A percentile compares a stretch with the other conserved stretches of the same genome.
phyloP scores from a whole-genome alignment of 2,888 invertebrate species.

The Drosophila recens region DNA sequence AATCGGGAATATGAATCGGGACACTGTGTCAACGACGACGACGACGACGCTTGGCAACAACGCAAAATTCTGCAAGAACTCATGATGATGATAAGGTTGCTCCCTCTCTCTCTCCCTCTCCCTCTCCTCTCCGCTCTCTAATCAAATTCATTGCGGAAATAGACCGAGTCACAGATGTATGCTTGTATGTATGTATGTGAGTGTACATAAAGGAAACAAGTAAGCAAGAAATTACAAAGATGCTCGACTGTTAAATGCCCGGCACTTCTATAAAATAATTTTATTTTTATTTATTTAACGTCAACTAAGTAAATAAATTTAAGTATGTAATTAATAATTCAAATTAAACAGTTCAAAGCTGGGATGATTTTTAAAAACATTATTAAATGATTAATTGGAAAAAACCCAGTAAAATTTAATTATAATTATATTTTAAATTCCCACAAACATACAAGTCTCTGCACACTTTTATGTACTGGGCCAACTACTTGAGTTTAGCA shows the following conservation, averaged over 20 bases:
- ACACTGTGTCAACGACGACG: slow-evolving; percentile 24
- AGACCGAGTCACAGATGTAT: slow-evolving; percentile 9
- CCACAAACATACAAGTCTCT: not conserved
- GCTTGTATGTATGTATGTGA: too few species aligned
- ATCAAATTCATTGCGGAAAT: slow-evolving; percentile 67
- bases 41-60: slow-evolving; percentile 33
- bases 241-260: not conserved
- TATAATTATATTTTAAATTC: too few species aligned
- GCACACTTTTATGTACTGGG: not conserved
- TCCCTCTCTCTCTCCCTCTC: not conserved
- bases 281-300: too few species aligned
- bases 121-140: slow-evolving; percentile 31
- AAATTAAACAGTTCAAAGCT: too few species aligned
- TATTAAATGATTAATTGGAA: too few species aligned
- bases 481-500: slow-evolving; percentile 28
- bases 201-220: slow-evolving; percentile 11
- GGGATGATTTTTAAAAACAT: too few species aligned
- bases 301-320: too few species aligned
- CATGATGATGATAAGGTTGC: slow-evolving; percentile 51
- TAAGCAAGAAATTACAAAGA: not conserved
- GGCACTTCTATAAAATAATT: not conserved
- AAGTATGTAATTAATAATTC: too few species aligned
- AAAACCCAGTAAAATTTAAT: too few species aligned
- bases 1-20: slow-evolving; percentile 25
- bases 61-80: slow-evolving; percentile 31